phyloP scores from a whole-genome alignment of 2,113 vertebrate species.

The Pheucticus melanocephalus region DNA sequence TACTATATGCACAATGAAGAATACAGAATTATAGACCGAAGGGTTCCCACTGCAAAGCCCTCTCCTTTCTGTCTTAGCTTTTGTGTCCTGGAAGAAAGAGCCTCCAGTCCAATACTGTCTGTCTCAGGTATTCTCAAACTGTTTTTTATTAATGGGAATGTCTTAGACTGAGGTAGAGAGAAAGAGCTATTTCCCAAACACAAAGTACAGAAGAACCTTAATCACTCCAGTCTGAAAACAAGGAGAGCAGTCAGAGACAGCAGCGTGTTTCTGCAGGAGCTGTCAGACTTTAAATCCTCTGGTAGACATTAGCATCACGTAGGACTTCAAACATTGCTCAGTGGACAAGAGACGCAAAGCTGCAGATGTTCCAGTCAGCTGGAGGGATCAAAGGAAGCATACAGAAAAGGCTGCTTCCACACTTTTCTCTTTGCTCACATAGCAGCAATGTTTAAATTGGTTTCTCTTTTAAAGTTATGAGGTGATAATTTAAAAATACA shows the following conservation, averaged over 20 bases:
- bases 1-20: neutral
- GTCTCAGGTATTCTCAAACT: neutral
- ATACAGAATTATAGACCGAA: accelerated
- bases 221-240: neutral
- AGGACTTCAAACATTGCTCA: neutral
- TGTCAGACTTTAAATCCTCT: neutral
- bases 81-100: neutral
- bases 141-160: neutral
- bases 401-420: neutral
- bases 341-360: neutral
- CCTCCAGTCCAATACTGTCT: neutral
- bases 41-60: neutral
- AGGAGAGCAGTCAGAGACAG: neutral
- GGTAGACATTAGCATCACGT: neutral
- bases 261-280: neutral
- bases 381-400: neutral
- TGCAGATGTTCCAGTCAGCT: neutral
- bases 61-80: neutral
- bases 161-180: neutral
- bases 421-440: neutral
- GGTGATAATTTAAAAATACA: constrained; percentile 46
- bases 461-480: neutral
- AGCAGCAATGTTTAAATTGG: constrained; percentile 35
- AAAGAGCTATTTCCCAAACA: neutral
- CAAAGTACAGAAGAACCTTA: neutral